These are phyloP conservation scores for Brachirus orientalis DNA, from an alignment of 2,113 vertebrate species.

Conservation along the genomic window DNA sequence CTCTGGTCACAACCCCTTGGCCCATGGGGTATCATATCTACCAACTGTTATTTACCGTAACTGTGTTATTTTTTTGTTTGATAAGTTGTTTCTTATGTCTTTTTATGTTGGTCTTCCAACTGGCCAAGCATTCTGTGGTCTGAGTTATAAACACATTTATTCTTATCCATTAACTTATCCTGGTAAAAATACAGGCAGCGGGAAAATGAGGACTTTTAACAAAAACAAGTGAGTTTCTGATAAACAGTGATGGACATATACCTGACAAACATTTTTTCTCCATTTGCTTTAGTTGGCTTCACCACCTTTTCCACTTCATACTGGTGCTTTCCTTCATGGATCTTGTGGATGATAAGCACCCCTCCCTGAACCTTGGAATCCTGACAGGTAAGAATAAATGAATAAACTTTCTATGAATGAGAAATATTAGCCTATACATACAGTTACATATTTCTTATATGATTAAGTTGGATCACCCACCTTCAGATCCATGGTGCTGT, in stretches of 20 bases:
- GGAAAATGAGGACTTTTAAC: too few species aligned
- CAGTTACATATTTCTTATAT: background rate
- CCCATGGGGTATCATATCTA: too few species aligned
- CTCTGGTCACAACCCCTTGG: too few species aligned
- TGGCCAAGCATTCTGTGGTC: too few species aligned
- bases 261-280: slow-evolving; percentile 63
- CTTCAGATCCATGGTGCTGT: slow-evolving; percentile 44
- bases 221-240: background rate
- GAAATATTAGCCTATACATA: background rate
- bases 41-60: too few species aligned
- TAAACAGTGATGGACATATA: slow-evolving; percentile 27
- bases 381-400: slow-evolving; percentile 48
- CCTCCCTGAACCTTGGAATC: slow-evolving; percentile 54
- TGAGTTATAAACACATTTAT: too few species aligned
- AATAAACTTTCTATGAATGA: background rate
- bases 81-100: too few species aligned
- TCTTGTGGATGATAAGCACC: slow-evolving; percentile 67
- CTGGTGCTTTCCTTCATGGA: slow-evolving; percentile 72
- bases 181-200: too few species aligned
- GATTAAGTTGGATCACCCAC: slow-evolving; percentile 35
- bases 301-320: slow-evolving; percentile 77
- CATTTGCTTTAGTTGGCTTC: slow-evolving; percentile 26
- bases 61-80: too few species aligned
- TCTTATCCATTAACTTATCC: too few species aligned
- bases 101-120: too few species aligned